Conservation (phyloP, 2,888 invertebrate genomes). For the Maniola hyperantus region DNA sequence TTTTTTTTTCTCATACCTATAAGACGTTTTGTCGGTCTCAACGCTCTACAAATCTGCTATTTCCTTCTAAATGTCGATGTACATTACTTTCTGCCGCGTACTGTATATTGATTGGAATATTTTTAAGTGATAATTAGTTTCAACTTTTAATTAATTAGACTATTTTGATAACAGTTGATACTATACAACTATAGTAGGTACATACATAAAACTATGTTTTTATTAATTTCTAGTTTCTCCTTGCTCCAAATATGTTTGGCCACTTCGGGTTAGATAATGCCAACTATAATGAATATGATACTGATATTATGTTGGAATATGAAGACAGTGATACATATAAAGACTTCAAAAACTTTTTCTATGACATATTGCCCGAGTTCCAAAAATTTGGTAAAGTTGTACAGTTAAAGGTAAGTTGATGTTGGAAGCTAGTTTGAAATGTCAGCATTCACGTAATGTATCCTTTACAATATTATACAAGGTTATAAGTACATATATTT, state of each 20-base stretch:
- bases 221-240: slow-evolving; percentile 66
- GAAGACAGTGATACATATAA: slow-evolving; percentile 90
- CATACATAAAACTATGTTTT: too few relatives aligned
- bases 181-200: too few relatives aligned
- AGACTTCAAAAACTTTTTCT: slow-evolving; percentile 92
- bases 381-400: slow-evolving; percentile 86
- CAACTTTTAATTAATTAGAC: too few relatives aligned
- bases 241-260: slow-evolving; percentile 91
- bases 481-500: too few relatives aligned
- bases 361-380: slow-evolving; percentile 93
- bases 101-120: too few relatives aligned
- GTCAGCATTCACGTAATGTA: slow-evolving; percentile 41
- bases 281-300: slow-evolving; percentile 89
- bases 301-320: slow-evolving; percentile 91
- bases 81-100: too few relatives aligned
- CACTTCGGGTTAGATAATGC: slow-evolving; percentile 91
- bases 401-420: slow-evolving; percentile 84
- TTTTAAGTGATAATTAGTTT: too few relatives aligned
- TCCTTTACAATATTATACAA: slow-evolving; percentile 47
- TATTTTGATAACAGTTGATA: too few relatives aligned
- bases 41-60: too few relatives aligned
- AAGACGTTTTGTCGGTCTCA: too few relatives aligned
- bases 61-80: too few relatives aligned
- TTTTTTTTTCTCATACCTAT: too few relatives aligned
- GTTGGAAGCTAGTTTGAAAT: slow-evolving; percentile 4